Base-by-base conservation (phyloP, 53 echinoderm and acorn worm species). In the Mesocentrotus franciscanus region DNA sequence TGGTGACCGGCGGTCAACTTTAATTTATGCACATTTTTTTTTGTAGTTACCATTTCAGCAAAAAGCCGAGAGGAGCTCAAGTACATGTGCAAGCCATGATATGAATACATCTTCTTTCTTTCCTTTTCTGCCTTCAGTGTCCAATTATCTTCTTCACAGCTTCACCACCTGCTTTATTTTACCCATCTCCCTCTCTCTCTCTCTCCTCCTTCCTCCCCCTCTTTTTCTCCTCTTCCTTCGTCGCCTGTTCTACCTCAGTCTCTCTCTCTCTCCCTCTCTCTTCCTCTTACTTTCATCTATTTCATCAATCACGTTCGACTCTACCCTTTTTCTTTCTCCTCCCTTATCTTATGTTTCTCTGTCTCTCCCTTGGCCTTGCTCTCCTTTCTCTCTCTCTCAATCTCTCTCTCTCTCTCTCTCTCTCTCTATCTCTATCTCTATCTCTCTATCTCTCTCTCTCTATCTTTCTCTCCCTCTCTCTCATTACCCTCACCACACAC, bases 341-440 rank as follows among this genome's bases (percentile, higher is more conserved):
- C 0, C 26, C 8, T 18, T 18, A 17, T n/a, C 89, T 42, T 55
- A 30, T 81, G n/a, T 81, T 2, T 18, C 57, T 17, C 89, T 18
- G 4, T 16, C 8, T 42, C 89, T 42, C 89, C 89, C 89, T 14
- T 24, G 1, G 6, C 13, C 58, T 89, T 5, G 39, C 20, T 57
- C 26, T 89, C 0, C 39, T 42, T 85, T 89, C 20, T 3, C 87
- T 20, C 49, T 56, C 27, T 58, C 89, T 56, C 57, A 10, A n/a
- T 30, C 59, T 60, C 29, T 30, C 59, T 60, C 59, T 30, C 32
- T n/a, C 32, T n/a, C 27, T 59, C 56, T 83, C 83, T 83, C 83
- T 87, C 87, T 87, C 87, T 15, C 87, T 49, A 56, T 49, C 87
- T 49, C 87, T 87, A 56, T 56, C 87, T 87, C 87, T 49, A 12